Percentiles rank a stretch among this genome's conserved stretches.
Conservation (phyloP, 2,113 vertebrate species). For the Eurystomus gularis region DNA sequence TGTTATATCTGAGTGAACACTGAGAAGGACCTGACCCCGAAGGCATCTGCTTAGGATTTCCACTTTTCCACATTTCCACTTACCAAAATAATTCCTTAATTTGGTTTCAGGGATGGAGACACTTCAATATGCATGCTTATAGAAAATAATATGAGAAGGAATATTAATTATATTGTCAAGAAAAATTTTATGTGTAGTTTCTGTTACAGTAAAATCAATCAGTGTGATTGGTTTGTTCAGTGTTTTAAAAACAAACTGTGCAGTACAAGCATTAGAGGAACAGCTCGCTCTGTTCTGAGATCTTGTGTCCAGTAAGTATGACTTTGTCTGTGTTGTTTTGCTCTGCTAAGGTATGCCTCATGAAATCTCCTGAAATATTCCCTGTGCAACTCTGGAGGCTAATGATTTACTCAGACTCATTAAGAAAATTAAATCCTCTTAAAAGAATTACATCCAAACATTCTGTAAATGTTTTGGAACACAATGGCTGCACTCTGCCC, state of each 20-base stretch:
- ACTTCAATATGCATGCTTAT: neutral
- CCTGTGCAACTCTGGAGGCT: neutral
- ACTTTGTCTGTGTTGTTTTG: neutral
- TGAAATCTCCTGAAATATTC: neutral
- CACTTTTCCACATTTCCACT: neutral
- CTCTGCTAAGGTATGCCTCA: neutral
- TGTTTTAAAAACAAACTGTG: neutral
- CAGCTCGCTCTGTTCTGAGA: neutral
- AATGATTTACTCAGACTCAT: constrained; percentile 17
- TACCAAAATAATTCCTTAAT: neutral
- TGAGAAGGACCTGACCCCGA: neutral
- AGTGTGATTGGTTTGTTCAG: neutral
- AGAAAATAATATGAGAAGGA: neutral
- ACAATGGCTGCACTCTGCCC: neutral
- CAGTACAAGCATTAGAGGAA: neutral
- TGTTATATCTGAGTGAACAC: neutral
- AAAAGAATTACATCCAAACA: neutral
- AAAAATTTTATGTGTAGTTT: neutral
- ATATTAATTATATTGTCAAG: neutral
- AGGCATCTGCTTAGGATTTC: neutral
- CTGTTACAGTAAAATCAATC: neutral
- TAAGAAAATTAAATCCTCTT: constrained; percentile 26
- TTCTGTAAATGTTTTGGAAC: neutral
- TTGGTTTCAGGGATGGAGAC: neutral
- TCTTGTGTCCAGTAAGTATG: neutral